Evolutionary conservation across 2,888 invertebrate genomes (phyloP).

Genomic region (Heliconius erato): DNA sequence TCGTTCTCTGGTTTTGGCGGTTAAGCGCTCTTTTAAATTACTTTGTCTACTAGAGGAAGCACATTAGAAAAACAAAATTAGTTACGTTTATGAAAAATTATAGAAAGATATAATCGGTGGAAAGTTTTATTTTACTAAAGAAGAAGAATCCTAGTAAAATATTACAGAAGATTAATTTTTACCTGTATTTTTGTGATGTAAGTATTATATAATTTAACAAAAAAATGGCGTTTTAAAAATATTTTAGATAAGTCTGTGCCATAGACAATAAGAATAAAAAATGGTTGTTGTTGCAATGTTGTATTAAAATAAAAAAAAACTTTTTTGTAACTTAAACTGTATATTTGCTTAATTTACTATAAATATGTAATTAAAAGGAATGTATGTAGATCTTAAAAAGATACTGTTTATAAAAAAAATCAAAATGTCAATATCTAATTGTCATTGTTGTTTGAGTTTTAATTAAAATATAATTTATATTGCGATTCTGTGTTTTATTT

Average conservation of each 20-base stretch:
- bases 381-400: slow-evolving; percentile 66
- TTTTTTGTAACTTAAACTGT: slow-evolving; percentile 9
- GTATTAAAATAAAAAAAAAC: not conserved
- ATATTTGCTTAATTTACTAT: slow-evolving; percentile 32
- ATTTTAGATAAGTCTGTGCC: slow-evolving; percentile 39
- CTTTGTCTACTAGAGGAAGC: too few species aligned
- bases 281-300: not conserved
- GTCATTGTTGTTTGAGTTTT: slow-evolving; percentile 79
- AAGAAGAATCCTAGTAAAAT: not conserved
- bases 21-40: too few species aligned
- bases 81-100: too few species aligned
- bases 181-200: not conserved
- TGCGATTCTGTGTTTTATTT: slow-evolving; percentile 21
- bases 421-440: slow-evolving; percentile 60
- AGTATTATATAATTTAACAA: not conserved
- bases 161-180: not conserved
- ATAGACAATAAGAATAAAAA: slow-evolving; percentile 41
- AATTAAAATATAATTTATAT: slow-evolving; percentile 74
- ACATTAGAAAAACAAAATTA: too few species aligned
- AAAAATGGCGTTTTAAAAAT: not conserved
- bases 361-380: slow-evolving; percentile 48
- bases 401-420: slow-evolving; percentile 60
- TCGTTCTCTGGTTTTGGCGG: too few species aligned
- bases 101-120: too few species aligned
- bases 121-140: too few species aligned